Percentiles rank a stretch among this genome's conserved stretches.
phyloP scores from a whole-genome alignment of 2,113 vertebrate genomes.

The Spea bombifrons region DNA sequence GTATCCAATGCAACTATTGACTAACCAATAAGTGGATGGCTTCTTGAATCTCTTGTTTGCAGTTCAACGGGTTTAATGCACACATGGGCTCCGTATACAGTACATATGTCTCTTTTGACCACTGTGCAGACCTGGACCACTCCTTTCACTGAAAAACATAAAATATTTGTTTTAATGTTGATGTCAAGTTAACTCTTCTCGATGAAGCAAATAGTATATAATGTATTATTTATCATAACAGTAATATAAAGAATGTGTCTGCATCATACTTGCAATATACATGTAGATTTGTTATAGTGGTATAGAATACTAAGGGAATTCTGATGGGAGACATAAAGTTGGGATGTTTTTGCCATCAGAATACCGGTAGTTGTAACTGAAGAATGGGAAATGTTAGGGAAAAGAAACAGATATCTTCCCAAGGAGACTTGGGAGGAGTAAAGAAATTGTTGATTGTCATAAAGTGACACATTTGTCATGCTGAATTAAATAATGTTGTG shows the following conservation, averaged over 20 bases:
- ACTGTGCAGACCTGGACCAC: not conserved
- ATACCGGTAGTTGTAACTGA: not conserved
- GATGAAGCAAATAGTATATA: not conserved
- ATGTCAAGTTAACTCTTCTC: not conserved
- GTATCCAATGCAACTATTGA: not conserved
- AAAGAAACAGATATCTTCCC: not conserved
- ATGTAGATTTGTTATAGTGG: not conserved
- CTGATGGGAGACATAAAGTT: not conserved
- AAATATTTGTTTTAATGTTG: not conserved
- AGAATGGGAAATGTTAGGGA: not conserved
- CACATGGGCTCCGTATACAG: not conserved
- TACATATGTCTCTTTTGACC: not conserved
- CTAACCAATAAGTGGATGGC: no score
- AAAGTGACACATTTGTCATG: not conserved
- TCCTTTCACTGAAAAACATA: not conserved
- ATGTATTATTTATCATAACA: not conserved
- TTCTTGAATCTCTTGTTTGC: slow-evolving; percentile 8
- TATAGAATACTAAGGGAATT: not conserved
- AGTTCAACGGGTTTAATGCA: not conserved
- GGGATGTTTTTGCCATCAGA: slow-evolving; percentile 3
- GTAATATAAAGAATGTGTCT: not conserved
- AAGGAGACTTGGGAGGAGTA: not conserved
- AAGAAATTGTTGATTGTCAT: not conserved
- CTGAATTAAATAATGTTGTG: not conserved
- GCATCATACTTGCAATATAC: not conserved